Conservation (phyloP, 2,113 vertebrate species). For the Hydropotes inermis region DNA sequence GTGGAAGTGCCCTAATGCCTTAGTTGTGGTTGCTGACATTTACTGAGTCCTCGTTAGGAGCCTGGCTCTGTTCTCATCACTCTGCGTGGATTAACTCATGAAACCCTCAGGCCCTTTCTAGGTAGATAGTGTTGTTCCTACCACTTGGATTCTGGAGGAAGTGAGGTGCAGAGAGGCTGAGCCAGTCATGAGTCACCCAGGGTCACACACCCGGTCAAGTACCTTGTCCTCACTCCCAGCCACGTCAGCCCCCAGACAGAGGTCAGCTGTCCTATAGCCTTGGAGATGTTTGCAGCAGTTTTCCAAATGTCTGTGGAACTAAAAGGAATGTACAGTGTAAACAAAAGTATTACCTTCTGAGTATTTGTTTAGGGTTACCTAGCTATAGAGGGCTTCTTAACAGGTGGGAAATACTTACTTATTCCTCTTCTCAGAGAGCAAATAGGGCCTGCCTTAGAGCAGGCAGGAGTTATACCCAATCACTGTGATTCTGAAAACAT, state of each 20-base stretch:
- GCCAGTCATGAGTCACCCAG: no score
- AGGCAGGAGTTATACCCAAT: not conserved
- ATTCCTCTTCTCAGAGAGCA: not conserved
- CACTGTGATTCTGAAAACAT: not conserved
- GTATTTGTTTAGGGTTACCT: not conserved
- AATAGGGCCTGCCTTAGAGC: not conserved
- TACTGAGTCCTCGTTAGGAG: not conserved
- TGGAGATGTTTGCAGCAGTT: not conserved
- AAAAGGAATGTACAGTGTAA: not conserved
- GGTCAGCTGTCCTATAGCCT: not conserved
- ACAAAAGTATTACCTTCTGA: not conserved
- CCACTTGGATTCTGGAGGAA: not conserved
- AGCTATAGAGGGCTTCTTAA: not conserved
- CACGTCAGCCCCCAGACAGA: not conserved
- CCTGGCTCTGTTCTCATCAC: not conserved
- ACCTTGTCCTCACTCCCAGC: not conserved
- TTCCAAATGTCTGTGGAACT: not conserved
- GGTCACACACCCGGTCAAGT: not conserved
- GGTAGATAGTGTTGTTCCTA: fast-evolving
- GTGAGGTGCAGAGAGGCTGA: not conserved
- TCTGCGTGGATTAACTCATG: fast-evolving
- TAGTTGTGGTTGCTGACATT: not conserved
- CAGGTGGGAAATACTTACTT: not conserved
- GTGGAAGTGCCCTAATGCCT: not conserved
- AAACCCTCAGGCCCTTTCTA: not conserved